Conservation (phyloP, 2,888 invertebrate species). For the Xestia c-nigrum region DNA sequence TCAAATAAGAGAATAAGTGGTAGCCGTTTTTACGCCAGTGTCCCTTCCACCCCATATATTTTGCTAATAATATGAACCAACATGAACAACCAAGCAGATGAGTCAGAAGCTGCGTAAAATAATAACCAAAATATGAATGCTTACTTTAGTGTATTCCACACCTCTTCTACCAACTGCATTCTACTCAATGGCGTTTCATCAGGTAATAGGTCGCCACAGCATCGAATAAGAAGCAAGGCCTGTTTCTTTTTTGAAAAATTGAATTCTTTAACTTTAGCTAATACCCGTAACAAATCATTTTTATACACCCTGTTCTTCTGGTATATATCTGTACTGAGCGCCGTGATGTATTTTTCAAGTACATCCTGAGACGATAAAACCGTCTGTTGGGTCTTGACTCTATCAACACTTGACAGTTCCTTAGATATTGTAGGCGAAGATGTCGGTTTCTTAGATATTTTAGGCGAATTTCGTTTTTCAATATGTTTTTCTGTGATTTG, state of each 20-base stretch:
- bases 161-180: slow-evolving; percentile 86
- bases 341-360: slow-evolving; percentile 82
- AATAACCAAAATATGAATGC: slow-evolving; percentile 28
- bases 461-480: not conserved
- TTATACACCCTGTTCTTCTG: slow-evolving; percentile 87
- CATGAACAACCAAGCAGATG: not conserved
- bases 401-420: slow-evolving; percentile 13
- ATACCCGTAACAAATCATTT: slow-evolving; percentile 82
- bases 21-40: too few relatives aligned
- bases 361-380: slow-evolving; percentile 75
- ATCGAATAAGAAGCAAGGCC: slow-evolving; percentile 87
- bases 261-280: slow-evolving; percentile 81
- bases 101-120: not conserved
- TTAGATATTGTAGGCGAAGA: slow-evolving; percentile 12
- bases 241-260: slow-evolving; percentile 86
- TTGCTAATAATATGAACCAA: not conserved
- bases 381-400: slow-evolving; percentile 1
- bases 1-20: too few relatives aligned
- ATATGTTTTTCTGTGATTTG: slow-evolving; percentile 21
- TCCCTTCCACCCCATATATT: not conserved
- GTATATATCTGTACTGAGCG: slow-evolving; percentile 82
- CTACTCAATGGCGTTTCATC: slow-evolving; percentile 86
- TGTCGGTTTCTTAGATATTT: slow-evolving; percentile 13
- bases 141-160: slow-evolving; percentile 90
- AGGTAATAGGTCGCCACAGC: slow-evolving; percentile 90